Percentiles rank a stretch among this genome's conserved stretches.
These are phyloP conservation scores for Typhlichthys subterraneus DNA, from an alignment of 2,797 vertebrate species.

Conservation along the genomic window DNA sequence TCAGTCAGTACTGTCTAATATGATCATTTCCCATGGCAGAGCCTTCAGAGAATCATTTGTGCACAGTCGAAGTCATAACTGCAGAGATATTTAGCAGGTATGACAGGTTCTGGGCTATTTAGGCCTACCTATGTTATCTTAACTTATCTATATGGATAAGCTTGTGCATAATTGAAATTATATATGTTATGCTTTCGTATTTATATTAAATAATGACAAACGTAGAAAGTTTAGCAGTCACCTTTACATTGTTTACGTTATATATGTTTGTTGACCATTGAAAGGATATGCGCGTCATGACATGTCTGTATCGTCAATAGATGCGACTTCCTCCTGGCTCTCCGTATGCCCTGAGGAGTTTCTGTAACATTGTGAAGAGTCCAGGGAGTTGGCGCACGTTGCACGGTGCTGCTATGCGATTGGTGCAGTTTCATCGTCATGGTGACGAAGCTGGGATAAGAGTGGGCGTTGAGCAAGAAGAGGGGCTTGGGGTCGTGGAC, in stretches of 20 bases:
- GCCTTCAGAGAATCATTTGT: too few relatives aligned
- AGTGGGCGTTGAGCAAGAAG: conserved; percentile 84
- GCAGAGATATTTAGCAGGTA: too few relatives aligned
- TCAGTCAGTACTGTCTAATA: too few relatives aligned
- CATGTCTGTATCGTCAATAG: conserved; percentile 44
- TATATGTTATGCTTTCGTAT: too few relatives aligned
- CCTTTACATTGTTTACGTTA: background rate
- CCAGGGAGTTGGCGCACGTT: conserved; percentile 45
- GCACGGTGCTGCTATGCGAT: conserved; percentile 76
- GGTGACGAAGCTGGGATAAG: conserved; percentile 56
- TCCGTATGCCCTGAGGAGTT: conserved; percentile 46
- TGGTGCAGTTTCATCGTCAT: conserved; percentile 84
- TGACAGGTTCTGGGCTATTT: too few relatives aligned
- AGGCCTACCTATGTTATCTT: too few relatives aligned
- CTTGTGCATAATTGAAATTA: too few relatives aligned
- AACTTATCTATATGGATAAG: too few relatives aligned
- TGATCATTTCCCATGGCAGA: too few relatives aligned
- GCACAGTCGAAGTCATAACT: too few relatives aligned
- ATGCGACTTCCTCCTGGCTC: conserved; percentile 67
- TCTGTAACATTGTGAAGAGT: conserved; percentile 31
- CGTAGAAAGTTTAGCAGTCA: background rate
- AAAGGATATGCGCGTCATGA: background rate
- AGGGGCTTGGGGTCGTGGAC: conserved; percentile 80
- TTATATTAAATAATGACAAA: too few relatives aligned
- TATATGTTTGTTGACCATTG: too few relatives aligned